Conservation (phyloP, 2,113 vertebrate species). For the Leucopternis melanops region DNA sequence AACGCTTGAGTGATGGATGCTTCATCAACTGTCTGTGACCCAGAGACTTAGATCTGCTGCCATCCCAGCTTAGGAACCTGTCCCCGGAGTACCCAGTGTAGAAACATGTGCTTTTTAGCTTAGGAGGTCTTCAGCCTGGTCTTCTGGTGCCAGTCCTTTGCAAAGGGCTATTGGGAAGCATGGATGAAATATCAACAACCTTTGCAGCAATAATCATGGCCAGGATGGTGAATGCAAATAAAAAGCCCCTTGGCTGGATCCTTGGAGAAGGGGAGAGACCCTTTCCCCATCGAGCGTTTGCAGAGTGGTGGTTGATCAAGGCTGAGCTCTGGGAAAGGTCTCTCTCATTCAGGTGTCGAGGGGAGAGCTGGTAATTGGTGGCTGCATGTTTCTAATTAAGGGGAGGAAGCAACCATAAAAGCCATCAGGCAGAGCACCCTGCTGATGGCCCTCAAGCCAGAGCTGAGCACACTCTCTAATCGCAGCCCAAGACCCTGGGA, state of each 20-base stretch:
- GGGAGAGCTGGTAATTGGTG: not conserved
- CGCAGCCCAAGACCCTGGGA: not conserved
- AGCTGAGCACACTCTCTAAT: fast-evolving
- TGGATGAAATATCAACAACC: not conserved
- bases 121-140: not conserved
- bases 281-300: not conserved
- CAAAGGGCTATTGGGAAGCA: not conserved
- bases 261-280: not conserved
- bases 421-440: not conserved
- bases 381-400: not conserved
- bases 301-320: not conserved
- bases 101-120: not conserved
- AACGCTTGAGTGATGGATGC: not conserved
- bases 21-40: not conserved
- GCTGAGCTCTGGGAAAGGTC: not conserved
- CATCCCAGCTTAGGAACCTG: not conserved
- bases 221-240: not conserved
- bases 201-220: not conserved
- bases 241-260: not conserved
- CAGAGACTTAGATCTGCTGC: not conserved
- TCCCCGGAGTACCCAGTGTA: not conserved
- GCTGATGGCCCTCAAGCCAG: not conserved
- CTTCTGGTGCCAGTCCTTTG: not conserved
- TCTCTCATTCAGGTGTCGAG: not conserved
- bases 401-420: not conserved